phyloP scores from a whole-genome alignment of 2,113 vertebrate species.

The Thalassarche chlororhynchos region DNA sequence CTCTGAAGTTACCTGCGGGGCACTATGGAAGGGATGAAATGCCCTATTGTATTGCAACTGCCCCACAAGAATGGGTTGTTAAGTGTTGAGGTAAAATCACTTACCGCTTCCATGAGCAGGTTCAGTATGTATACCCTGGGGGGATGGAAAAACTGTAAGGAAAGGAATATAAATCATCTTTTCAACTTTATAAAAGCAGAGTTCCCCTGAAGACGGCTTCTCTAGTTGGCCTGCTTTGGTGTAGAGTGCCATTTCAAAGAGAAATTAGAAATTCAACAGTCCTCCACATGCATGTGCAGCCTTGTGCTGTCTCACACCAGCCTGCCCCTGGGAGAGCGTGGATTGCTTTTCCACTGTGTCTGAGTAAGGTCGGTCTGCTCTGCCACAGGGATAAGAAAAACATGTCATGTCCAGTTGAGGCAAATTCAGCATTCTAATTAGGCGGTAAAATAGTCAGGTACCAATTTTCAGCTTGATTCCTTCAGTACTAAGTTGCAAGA shows the following conservation, averaged over 20 bases:
- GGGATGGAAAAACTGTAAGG: neutral
- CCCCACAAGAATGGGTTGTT: neutral
- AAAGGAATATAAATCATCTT: neutral
- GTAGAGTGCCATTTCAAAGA: neutral
- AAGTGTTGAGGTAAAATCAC: neutral
- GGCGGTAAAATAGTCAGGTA: neutral
- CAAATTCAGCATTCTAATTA: neutral
- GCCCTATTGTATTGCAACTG: neutral
- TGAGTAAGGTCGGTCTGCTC: neutral
- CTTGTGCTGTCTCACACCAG: neutral
- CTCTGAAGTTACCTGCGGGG: neutral
- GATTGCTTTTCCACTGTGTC: neutral
- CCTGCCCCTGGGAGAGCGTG: neutral
- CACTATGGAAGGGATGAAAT: neutral
- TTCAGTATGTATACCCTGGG: neutral
- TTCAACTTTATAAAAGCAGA: neutral
- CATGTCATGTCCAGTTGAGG: neutral
- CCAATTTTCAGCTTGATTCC: neutral
- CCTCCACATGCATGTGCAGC: neutral
- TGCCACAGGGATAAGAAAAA: neutral
- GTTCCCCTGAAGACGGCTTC: neutral
- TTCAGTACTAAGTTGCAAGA: neutral
- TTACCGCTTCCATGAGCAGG: neutral
- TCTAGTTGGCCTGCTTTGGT: neutral
- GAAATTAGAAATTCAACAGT: neutral